A percentile compares a stretch with the other conserved stretches of the same genome.
Evolutionary conservation across 2,113 vertebrate genomes (phyloP).

Genomic region (Ceyx cyanopectus): DNA sequence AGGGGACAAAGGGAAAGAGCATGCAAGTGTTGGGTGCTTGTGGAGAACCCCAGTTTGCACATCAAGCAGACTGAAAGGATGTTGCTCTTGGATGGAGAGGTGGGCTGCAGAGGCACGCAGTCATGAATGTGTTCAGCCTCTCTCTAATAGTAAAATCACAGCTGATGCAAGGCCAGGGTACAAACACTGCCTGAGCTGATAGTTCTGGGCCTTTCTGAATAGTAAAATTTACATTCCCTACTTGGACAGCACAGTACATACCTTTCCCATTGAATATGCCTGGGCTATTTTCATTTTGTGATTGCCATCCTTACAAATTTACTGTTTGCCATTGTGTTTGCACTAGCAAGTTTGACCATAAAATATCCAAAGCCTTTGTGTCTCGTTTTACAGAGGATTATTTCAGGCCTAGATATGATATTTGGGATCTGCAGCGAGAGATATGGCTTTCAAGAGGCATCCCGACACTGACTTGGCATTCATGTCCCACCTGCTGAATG

Average conservation of each 20-base stretch:
- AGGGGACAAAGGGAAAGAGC: accelerated
- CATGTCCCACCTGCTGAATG: slow-evolving; percentile 46
- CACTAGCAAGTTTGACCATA: slow-evolving; percentile 54
- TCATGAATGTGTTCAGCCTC: neutral
- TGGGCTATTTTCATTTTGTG: slow-evolving; percentile 9
- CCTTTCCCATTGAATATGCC: slow-evolving; percentile 21
- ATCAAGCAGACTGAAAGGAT: neutral
- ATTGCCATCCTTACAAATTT: slow-evolving; percentile 16
- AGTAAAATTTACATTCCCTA: slow-evolving; percentile 11
- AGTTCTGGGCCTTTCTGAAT: neutral
- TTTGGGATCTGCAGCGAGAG: slow-evolving; percentile 48
- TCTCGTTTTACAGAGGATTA: slow-evolving; percentile 51
- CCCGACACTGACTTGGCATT: slow-evolving; percentile 23
- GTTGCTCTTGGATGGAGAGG: neutral
- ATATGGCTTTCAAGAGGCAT: slow-evolving; percentile 57
- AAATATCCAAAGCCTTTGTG: slow-evolving; percentile 53
- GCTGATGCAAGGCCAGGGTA: neutral
- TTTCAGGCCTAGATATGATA: slow-evolving; percentile 49
- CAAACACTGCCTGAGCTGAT: neutral
- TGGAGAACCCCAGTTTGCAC: neutral
- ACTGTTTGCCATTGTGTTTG: slow-evolving; percentile 55
- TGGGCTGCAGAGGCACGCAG: accelerated
- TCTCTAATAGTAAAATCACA: neutral
- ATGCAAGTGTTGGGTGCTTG: accelerated
- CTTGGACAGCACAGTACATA: neutral